Evolutionary conservation across 2,888 invertebrate species (phyloP).

Genomic region (Eugnorisma glareosa): DNA sequence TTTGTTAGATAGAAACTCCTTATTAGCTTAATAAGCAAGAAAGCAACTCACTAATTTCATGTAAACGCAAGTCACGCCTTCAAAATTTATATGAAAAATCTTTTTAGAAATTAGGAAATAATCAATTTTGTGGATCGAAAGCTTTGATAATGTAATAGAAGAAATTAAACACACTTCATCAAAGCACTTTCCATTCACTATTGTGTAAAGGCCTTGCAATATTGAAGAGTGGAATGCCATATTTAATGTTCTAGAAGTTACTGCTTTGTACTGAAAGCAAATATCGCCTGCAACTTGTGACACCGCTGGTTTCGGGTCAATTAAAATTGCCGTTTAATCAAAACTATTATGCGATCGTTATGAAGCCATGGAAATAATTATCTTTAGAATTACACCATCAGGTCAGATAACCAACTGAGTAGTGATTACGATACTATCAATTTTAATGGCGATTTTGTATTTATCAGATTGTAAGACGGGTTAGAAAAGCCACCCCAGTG

Average conservation of each 20-base stretch:
- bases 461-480: neutral
- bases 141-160: slow-evolving; percentile 20
- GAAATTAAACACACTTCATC: slow-evolving; percentile 39
- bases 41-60: neutral
- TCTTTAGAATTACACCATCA: slow-evolving; percentile 20
- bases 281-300: slow-evolving; percentile 31
- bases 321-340: slow-evolving; percentile 35
- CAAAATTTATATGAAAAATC: slow-evolving; percentile 7
- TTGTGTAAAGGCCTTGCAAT: slow-evolving; percentile 24
- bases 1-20: neutral
- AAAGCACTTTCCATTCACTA: slow-evolving; percentile 36
- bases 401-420: slow-evolving; percentile 13
- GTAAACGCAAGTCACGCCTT: slow-evolving; percentile 30
- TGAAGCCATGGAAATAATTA: slow-evolving; percentile 36
- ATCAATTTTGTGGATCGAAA: slow-evolving; percentile 48
- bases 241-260: neutral
- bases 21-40: neutral
- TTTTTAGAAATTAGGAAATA: slow-evolving; percentile 37
- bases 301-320: slow-evolving; percentile 15
- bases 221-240: neutral
- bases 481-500: neutral
- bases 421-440: slow-evolving; percentile 18
- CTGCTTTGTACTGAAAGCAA: slow-evolving; percentile 9
- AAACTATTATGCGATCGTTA: slow-evolving; percentile 38
- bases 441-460: neutral